Conservation (phyloP, 2,888 invertebrate species). For the Belgica antarctica region DNA sequence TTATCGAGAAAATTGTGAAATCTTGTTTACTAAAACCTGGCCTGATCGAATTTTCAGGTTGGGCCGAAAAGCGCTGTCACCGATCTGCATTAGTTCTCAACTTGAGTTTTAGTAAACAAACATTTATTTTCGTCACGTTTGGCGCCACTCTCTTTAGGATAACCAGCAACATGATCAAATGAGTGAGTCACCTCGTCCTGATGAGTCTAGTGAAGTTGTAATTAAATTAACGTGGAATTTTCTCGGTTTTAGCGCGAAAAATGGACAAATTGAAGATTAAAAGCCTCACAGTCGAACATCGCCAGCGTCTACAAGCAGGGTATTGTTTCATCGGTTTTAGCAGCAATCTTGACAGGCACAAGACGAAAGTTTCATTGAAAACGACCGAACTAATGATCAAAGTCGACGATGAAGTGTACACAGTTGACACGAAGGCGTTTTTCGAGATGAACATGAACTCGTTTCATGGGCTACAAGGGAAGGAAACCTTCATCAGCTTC, state of each 20-base stretch:
- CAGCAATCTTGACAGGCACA: not conserved
- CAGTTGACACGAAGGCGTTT: conserved; percentile 14
- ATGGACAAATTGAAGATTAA: conserved; percentile 33
- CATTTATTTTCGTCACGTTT: too few relatives aligned
- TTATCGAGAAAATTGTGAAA: not conserved
- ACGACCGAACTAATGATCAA: conserved; percentile 3
- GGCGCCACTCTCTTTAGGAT: too few relatives aligned
- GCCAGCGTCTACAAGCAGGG: not conserved
- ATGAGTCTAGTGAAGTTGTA: too few relatives aligned
- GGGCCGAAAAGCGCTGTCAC: too few relatives aligned
- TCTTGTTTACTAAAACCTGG: conserved; percentile 9
- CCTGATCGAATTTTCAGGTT: too few relatives aligned
- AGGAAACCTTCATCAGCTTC: conserved; percentile 36
- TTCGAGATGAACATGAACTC: conserved; percentile 28
- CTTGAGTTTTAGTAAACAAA: too few relatives aligned
- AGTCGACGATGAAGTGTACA: conserved; percentile 14
- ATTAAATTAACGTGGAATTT: too few relatives aligned
- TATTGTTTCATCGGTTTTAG: conserved; percentile 27
- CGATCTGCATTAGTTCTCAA: too few relatives aligned
- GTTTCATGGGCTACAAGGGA: conserved; percentile 11
- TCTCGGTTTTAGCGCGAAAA: not conserved
- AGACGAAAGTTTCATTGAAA: conserved; percentile 20
- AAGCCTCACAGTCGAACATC: conserved; percentile 10
- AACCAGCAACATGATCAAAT: too few relatives aligned
- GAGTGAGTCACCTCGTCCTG: too few relatives aligned